Base-by-base conservation (phyloP, 2,797 vertebrate species). In the Telmatherina bonti region DNA sequence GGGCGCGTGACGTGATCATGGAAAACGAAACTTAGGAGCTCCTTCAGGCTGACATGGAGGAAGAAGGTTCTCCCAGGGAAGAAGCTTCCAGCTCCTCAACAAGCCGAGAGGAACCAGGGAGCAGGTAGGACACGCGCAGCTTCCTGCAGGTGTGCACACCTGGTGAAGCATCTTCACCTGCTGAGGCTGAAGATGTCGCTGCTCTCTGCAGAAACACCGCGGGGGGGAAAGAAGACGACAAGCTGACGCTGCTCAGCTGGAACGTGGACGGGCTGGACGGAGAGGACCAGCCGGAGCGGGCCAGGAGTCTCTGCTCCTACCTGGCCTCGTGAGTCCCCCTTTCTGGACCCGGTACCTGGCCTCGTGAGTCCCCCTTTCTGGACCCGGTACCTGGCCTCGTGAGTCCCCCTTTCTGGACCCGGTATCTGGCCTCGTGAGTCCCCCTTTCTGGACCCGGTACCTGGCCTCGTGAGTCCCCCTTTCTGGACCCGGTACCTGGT, bases 211-310 rank as follows among this genome's bases (percentile, higher is more conserved):
- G 57, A 0, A 11, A 12, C 2, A 27, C 56, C 22, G 36, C 33
- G n/a, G 26, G 20, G 16, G 16, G 8, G 26, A 30, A 20, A 62
- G 68, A 55, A n/a, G 59, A 60, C 1, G 18, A 41, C 33, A 36
- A 12, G 13, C 71, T 73, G 30, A 54, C 57, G 0, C 65, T 97
- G 52, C 87, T 98, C 73, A 95, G 94, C 38, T 98, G 96, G 97
- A 97, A 97, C 13, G 87, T 98, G 41, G 96, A 96, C 67, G 97
- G 96, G 3, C 84, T 97, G 63, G 96, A 97, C 83, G 52, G 62
- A 8, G 88, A 86, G 22, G 22, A 75, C 2, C 74, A 95, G 91
- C 82, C 66, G 3, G 95, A 96, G 66, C 93, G 97, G 66, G 94
- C 94, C 49, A 89, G 82, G 71, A 95, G 93, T 20, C 82, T 98